Evolutionary conservation across 2,888 invertebrate genomes (phyloP), one percentile per base, ranked within the genome.

Genomic region (Nomada hirtipes): DNA sequence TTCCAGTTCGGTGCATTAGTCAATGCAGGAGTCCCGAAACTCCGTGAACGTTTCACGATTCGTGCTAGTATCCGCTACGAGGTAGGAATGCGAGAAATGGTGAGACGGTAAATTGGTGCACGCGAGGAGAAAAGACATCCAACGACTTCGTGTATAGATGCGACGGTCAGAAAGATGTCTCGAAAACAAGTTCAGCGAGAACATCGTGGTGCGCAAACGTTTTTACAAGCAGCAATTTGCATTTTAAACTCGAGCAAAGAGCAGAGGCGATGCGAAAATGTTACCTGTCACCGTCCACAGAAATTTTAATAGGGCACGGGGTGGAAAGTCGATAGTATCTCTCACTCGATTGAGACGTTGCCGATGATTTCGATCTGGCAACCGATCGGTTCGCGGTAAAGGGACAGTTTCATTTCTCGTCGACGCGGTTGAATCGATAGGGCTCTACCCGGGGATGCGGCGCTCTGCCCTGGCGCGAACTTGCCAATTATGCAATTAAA

Each of bases 401-500:
- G 29, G 74, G 87, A 86, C 86, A 85, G 73, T 77, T 82, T 78
- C 79, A 44, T 74, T 83, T 70, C 74, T 83, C 77, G 67, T 71
- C 64, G 67, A 50, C 18, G 36, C 59, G 18, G 44, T 44, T 70
- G 63, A 50, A 78, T 81, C 81, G 70, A 73, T 78, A 53, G 65
- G 26, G 36, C 64, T 26, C 44, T n/a, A 20, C 29, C 29, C 4
- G 11, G 18, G 65, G 44, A 63, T 68, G 60, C 55, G 80, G 72
- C 73, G 69, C 69, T 23, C 60, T 9, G 57, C 10, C 70, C 52
- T 36, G 60, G 60, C 29, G 59, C 26, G 60, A 59, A 74, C 79
- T 79, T 74, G 75, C 81, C 90, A 90, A 91, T 91, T 90, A 91
- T 84, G 89, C 86, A 91, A 91, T 91, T 91, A 91, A 90, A 90